Evolutionary conservation across 2,797 vertebrate species (phyloP).

Genomic region (Kryptolebias ocellatus): DNA sequence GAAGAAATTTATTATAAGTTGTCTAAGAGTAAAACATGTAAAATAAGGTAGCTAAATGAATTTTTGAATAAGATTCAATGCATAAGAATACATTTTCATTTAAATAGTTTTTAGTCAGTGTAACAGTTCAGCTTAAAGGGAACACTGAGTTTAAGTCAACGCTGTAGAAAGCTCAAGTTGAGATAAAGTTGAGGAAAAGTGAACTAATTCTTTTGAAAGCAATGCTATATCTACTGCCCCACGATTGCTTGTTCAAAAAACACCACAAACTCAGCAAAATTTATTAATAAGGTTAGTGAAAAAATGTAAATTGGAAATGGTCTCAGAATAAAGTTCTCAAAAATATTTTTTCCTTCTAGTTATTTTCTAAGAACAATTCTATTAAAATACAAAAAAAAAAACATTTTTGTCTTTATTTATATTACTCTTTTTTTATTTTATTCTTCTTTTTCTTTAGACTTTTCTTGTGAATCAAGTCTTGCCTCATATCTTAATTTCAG

Average conservation of each 20-base stretch:
- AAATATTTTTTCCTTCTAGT: too few relatives aligned
- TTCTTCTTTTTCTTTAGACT: background rate
- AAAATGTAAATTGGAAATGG: background rate
- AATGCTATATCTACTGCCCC: too few relatives aligned
- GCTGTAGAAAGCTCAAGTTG: background rate
- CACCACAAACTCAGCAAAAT: background rate
- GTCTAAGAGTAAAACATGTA: too few relatives aligned
- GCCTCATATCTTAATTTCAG: constrained; percentile 4
- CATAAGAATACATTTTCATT: background rate
- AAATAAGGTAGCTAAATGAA: too few relatives aligned
- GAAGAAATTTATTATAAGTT: too few relatives aligned
- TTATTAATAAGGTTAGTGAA: background rate
- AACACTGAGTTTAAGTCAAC: background rate
- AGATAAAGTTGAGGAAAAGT: background rate
- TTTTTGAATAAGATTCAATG: background rate
- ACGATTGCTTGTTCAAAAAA: background rate
- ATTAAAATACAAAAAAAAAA: background rate
- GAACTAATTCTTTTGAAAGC: background rate
- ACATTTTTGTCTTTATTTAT: background rate
- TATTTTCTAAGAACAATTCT: background rate
- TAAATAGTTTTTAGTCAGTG: background rate
- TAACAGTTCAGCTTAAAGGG: background rate
- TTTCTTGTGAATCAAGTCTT: constrained; percentile 17
- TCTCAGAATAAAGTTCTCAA: too few relatives aligned
- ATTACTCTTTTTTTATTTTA: background rate